Evolutionary conservation across 2,888 invertebrate species (phyloP), one percentile per base, ranked within the genome.

Genomic region (Drosophila ezoana): DNA sequence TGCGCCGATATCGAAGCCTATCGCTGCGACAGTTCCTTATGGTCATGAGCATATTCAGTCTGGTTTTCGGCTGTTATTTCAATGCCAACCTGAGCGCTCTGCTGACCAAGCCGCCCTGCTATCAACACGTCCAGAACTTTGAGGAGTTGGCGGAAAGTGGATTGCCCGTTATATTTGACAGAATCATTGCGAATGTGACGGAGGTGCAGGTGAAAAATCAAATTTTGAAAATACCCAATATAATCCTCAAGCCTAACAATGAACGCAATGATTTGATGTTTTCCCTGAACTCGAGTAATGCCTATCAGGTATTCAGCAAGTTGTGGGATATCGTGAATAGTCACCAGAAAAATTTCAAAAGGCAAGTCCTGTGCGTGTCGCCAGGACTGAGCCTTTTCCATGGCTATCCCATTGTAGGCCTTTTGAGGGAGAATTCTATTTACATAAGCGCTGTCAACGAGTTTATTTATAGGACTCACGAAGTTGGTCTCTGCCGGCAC

Each of bases 71-170:
- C 45, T 66, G 72, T 20, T 67, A 58, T 23, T 76, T 79, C 16
- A 64, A 69, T 53, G 75, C 76, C 23, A 79, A 76, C 14, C 33
- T 78, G 2, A 79, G 72, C 49, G 53, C 79, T 0, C 35, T 72
- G 8, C 43, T 78, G 1, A 79, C 62, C 6, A 72, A 67, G 3
- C 48, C 45, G n/a, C 56, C 75, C 2, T 6, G 44, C 0, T 2
- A 33, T 0, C 14, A 20, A 3, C 38, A 44, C 1, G 40, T 75
- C 3, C n/a, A 43, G 4, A 72, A 37, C 18, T 47, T 72, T 0
- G 23, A 69, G 9, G 51, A 79, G 6, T 16, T 78, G 4, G 18
- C 18, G 8, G 37, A 35, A 0, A 79, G 72, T 14, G 56, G 64
- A 0, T 5, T 72, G 0, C 18, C 40, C 1, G 38, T 72, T 1